A percentile compares a stretch with the other conserved stretches of the same genome.
Evolutionary conservation across 64 coral and sea anemone genomes (phyloP).

Genomic region (Cladopsammia gracilis): DNA sequence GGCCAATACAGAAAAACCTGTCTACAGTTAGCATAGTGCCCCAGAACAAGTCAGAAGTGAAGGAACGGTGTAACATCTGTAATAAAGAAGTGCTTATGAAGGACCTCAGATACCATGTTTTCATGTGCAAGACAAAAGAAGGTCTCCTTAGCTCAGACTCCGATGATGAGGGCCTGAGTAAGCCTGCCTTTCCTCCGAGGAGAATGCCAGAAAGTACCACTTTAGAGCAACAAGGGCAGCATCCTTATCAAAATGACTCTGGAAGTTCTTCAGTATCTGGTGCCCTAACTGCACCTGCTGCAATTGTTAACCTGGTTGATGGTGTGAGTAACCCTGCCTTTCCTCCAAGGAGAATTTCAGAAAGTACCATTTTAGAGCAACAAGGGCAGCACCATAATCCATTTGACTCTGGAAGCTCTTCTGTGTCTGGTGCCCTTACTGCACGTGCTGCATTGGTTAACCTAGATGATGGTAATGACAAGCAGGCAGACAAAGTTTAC

Average conservation of each 20-base stretch:
- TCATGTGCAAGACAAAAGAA: constrained; percentile 20
- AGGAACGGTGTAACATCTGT: constrained; percentile 14
- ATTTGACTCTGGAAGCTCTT: too few relatives aligned
- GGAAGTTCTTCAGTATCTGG: too few relatives aligned
- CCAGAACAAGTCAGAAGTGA: not conserved
- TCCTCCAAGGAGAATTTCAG: constrained; percentile 11
- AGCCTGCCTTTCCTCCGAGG: not conserved
- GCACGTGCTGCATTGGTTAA: too few relatives aligned
- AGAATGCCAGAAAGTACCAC: not conserved
- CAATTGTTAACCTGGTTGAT: too few relatives aligned
- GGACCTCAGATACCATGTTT: constrained; percentile 32
- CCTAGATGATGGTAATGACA: not conserved
- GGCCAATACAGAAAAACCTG: not conserved
- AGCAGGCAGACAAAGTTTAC: not conserved
- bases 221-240: not conserved
- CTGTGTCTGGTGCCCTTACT: too few relatives aligned
- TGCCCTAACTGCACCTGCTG: too few relatives aligned
- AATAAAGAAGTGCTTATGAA: constrained; percentile 30
- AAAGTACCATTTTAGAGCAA: too few relatives aligned
- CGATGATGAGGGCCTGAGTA: constrained; percentile 6
- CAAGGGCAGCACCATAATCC: too few relatives aligned
- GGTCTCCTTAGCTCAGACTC: not conserved
- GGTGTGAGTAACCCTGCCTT: too few relatives aligned
- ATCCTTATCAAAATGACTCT: too few relatives aligned
- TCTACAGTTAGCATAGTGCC: constrained; percentile 7